phyloP scores from a whole-genome alignment of 2,113 vertebrate species.

The Actenoides hombroni region DNA sequence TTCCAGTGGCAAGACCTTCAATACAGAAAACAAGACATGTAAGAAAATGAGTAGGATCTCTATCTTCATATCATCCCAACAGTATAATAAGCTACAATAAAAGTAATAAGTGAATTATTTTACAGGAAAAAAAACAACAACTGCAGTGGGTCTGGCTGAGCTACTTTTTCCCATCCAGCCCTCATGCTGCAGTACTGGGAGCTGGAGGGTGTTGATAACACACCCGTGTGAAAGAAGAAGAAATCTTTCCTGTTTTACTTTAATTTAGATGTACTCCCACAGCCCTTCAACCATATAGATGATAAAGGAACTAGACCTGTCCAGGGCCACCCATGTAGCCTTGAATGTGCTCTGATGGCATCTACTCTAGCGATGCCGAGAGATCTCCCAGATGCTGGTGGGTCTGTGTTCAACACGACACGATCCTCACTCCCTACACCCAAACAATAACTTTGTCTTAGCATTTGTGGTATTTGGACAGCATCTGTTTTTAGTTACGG shows the following conservation, averaged over 20 bases:
- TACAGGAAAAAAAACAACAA: not conserved
- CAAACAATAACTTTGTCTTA: not conserved
- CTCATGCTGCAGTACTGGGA: no score
- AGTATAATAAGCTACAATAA: not conserved
- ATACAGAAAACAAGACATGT: not conserved
- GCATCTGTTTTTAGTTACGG: not conserved
- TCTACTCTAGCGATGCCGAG: not conserved
- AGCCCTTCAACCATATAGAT: not conserved
- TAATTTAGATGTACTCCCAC: not conserved
- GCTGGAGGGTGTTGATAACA: no score
- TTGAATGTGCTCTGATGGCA: not conserved
- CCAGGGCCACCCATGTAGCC: not conserved
- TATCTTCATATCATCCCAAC: not conserved
- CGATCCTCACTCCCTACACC: not conserved
- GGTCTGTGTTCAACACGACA: accelerated
- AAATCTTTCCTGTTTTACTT: not conserved
- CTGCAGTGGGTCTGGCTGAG: no score
- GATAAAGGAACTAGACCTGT: not conserved
- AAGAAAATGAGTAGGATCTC: not conserved
- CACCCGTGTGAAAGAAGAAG: not conserved
- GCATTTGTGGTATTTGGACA: not conserved
- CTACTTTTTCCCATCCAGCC: no score
- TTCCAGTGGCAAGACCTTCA: not conserved
- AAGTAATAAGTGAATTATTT: not conserved
- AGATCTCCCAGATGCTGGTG: not conserved